Percentiles rank a stretch among this genome's conserved stretches.
phyloP scores from a whole-genome alignment of 92 coral and sea anemone species.

The Hydrozoanthus gracilis region DNA sequence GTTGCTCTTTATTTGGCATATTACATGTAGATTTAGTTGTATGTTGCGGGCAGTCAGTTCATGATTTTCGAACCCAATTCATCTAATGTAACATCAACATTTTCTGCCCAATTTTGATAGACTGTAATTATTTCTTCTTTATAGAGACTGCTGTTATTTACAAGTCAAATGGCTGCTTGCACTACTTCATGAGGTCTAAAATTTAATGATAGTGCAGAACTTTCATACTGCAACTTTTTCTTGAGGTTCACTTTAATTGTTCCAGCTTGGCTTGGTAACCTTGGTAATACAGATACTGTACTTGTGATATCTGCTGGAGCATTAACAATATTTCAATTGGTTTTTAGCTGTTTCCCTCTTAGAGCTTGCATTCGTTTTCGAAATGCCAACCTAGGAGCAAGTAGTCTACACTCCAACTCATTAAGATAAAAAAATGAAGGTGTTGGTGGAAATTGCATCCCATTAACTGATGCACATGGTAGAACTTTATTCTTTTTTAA shows the following conservation, averaged over 20 bases:
- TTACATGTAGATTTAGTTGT: neutral
- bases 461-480: no score
- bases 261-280: slow-evolving; percentile 59
- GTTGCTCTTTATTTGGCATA: neutral
- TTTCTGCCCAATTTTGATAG: slow-evolving; percentile 47
- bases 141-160: slow-evolving; percentile 57
- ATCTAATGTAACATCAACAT: neutral
- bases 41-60: neutral
- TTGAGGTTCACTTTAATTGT: slow-evolving; percentile 49
- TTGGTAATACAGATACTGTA: slow-evolving; percentile 62
- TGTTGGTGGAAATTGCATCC: no score
- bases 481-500: no score
- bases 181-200: slow-evolving; percentile 15
- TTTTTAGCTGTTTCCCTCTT: slow-evolving; percentile 71
- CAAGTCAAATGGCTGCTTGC: slow-evolving; percentile 61
- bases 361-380: slow-evolving; percentile 74
- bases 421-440: slow-evolving; percentile 66
- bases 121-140: slow-evolving; percentile 46
- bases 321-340: slow-evolving; percentile 69
- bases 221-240: no score
- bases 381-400: slow-evolving; percentile 67
- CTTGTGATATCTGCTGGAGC: slow-evolving; percentile 69
- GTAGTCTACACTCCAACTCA: slow-evolving; percentile 58
- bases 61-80: neutral
- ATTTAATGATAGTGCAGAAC: slow-evolving; percentile 49